Base-by-base conservation (phyloP, 2,888 invertebrate genomes). In the Netelia fuscicornis region DNA sequence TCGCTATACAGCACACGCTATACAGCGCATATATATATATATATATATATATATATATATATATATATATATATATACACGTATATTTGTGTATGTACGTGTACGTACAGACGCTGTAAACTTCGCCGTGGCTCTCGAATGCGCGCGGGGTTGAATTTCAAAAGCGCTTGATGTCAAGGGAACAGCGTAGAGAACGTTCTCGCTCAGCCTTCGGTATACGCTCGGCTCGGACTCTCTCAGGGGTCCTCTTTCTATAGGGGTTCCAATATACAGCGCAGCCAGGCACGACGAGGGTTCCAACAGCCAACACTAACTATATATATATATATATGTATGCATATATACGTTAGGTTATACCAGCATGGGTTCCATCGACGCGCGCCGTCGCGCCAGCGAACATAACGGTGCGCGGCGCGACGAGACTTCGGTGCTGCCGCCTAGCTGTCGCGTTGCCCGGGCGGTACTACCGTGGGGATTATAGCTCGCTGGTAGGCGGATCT, bases 81-180 rank as follows among this genome's bases (percentile, higher is more conserved):
- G 0, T 17, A 17, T 17, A 17, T 17, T 17, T 17, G 17, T 17
- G 17, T 17, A 17, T 17, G 17, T 17, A 0, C 17, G 70, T 52
- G 70, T 77, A 37, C 77, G 71, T 37, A 77, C 58, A 62, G n/a
- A 13, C 13, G 23, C 44, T 65, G 42, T 80, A 48, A 37, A 56
- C 17, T 52, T 37, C 42, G 74, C 42, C 52, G 77, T 30, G 74
- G 81, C 85, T 75, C 84, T 67, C 80, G 81, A 81, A 74, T 56
- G 83, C 71, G 83, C 86, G 87, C 91, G 90, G 92, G 92, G 92
- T 92, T 92, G 92, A 91, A 92, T 92, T 92, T 92, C 92, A 92
- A 92, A 89, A 71, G 82, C 91, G 90, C 89, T 89, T 89, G 89
- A 85, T 82, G 79, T 79, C 76, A 75, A 90, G 90, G 91, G 89